Base-by-base conservation (phyloP, 2,797 vertebrate species). In the Neopelma chrysocephalum region DNA sequence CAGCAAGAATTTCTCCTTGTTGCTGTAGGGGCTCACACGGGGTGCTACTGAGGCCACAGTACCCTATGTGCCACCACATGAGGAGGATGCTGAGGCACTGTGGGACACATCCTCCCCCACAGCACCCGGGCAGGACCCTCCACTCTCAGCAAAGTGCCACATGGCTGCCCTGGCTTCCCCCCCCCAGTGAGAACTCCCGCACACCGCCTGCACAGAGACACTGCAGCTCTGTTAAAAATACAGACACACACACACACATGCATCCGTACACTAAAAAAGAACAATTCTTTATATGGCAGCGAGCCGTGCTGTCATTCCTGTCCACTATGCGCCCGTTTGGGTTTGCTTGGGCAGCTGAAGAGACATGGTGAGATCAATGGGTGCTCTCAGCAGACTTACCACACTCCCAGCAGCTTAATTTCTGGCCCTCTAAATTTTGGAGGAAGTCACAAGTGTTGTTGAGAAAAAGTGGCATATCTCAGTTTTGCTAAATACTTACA, bases 141-240 rank as follows among this genome's bases (percentile, higher is more conserved):
- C 1, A 0, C 1, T 3, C 85, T 71, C 6, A 10, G 83, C 53
- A 31, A 29, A 56, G 21, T 15, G 66, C 66, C 38, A 11, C 16
- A 40, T 5, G 19, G 26, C 70, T 91, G 93, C 80, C 90, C 90
- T 71, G 90, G 65, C 72, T 53, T 75, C 48, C 84, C 93, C 89
- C 60, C 21, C 1, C 71, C 56, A 64, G 56, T 53, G 87, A 82
- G 78, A 91, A 45, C 60, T 82, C 94, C 94, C 56, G 79, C 87
- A 78, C 53, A 21, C 43, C 15, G 17, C 81, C 87, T 50, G 48
- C 77, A 61, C 1, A 4, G 84, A 83, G 78, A 77, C 60, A n/a
- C 91, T 85, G 83, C 68, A 61, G 81, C 89, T 87, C 91, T 77
- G 87, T 66, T 94, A 96, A 92, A 96, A 92, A 93, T 89, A 94